phyloP scores from a whole-genome alignment of 2,113 vertebrate species.

The Carassius carassius region DNA sequence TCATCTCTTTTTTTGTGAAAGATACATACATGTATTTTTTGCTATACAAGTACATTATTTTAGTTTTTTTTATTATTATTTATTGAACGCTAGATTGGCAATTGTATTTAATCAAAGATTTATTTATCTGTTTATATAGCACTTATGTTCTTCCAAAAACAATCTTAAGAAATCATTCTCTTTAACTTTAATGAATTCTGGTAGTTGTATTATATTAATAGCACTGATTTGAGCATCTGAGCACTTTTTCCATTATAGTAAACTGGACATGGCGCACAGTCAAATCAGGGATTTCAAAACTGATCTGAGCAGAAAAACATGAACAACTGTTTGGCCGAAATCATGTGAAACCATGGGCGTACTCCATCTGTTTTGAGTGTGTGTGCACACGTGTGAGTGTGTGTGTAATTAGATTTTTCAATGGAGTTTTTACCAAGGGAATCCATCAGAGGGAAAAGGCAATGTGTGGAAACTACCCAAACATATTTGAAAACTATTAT shows the following conservation, averaged over 20 bases:
- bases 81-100: neutral
- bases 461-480: slow-evolving; percentile 6
- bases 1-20: neutral
- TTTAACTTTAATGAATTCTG: neutral
- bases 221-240: neutral
- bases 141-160: neutral
- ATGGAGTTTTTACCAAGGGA: slow-evolving; percentile 9
- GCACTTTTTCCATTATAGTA: neutral
- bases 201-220: neutral
- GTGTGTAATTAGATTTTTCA: neutral
- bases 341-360: neutral
- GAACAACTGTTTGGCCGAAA: neutral
- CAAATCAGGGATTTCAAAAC: neutral
- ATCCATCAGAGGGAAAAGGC: neutral
- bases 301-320: slow-evolving; percentile 14
- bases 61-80: neutral
- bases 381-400: neutral
- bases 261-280: neutral
- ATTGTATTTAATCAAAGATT: neutral
- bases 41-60: neutral
- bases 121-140: neutral
- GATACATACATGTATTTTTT: neutral
- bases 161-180: neutral
- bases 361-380: neutral
- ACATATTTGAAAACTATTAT: neutral